These are phyloP conservation scores for Drosophila anomalata DNA, from an alignment of 2,888 invertebrate species.

Conservation along the genomic window DNA sequence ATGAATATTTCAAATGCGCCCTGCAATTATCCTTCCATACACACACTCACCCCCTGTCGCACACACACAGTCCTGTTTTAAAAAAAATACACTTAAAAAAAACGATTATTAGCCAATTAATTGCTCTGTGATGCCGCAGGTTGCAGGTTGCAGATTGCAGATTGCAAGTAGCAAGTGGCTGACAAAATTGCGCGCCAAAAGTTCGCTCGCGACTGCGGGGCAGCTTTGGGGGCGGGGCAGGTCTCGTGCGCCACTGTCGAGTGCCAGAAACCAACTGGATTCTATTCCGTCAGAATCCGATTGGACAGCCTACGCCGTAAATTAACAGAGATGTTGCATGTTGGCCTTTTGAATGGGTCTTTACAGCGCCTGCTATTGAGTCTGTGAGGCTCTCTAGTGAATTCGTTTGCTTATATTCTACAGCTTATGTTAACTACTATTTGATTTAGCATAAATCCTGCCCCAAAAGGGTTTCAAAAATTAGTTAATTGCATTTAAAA, in stretches of 20 bases:
- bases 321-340: conserved; percentile 4
- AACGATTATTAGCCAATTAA: not conserved
- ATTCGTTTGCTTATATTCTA: not conserved
- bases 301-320: not conserved
- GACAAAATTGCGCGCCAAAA: conserved; percentile 68
- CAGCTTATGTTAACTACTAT: not conserved
- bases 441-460: not conserved
- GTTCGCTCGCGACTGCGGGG: conserved; percentile 13
- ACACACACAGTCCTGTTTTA: conserved; percentile 1
- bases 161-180: not conserved
- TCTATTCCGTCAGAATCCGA: conserved; percentile 4
- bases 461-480: not conserved
- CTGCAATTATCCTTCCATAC: conserved; percentile 48
- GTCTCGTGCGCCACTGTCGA: conserved; percentile 49
- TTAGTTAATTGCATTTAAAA: not conserved
- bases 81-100: conserved; percentile 21
- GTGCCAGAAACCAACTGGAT: conserved; percentile 64
- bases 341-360: not conserved
- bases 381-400: not conserved
- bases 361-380: not conserved
- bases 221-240: not conserved
- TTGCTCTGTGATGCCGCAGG: not conserved
- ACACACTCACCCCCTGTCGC: conserved; percentile 5
- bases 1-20: conserved; percentile 52
- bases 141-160: conserved; percentile 2